A percentile compares a stretch with the other conserved stretches of the same genome.
Conservation (phyloP, 2,888 invertebrate species). For the Aproaerema taeniolella region DNA sequence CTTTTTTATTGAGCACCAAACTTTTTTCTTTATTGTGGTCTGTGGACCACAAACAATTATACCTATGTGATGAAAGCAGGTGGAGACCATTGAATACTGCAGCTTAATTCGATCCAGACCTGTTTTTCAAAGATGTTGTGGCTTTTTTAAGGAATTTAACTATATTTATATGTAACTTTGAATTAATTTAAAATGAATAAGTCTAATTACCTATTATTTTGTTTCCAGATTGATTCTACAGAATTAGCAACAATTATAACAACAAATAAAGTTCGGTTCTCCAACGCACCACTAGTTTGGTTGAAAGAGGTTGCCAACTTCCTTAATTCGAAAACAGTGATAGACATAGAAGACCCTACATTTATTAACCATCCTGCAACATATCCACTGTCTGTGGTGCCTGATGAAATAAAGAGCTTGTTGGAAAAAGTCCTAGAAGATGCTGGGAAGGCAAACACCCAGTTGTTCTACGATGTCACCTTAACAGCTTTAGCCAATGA, state of each 20-base stretch:
- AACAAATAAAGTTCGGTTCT: slow-evolving; percentile 79
- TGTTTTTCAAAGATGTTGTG: too few species aligned
- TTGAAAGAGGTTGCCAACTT: slow-evolving; percentile 82
- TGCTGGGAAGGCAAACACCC: slow-evolving; percentile 79
- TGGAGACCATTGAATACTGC: too few species aligned
- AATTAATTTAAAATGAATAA: too few species aligned
- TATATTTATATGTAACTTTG: too few species aligned
- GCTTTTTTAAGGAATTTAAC: too few species aligned
- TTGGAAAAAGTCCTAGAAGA: slow-evolving; percentile 73
- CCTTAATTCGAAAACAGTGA: slow-evolving; percentile 78
- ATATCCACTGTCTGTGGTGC: slow-evolving; percentile 76
- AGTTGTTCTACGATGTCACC: slow-evolving; percentile 83
- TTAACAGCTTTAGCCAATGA: slow-evolving; percentile 84
- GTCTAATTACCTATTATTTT: too few species aligned
- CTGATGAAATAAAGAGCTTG: slow-evolving; percentile 54
- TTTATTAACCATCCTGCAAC: slow-evolving; percentile 73
- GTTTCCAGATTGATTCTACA: slow-evolving; percentile 80
- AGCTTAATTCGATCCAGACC: too few species aligned
- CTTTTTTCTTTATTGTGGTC: too few species aligned
- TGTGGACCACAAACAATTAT: too few species aligned
- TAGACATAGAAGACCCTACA: slow-evolving; percentile 80
- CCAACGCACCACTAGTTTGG: slow-evolving; percentile 83
- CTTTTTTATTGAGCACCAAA: too few species aligned
- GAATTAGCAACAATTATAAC: slow-evolving; percentile 72
- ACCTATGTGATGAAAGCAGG: too few species aligned